Conservation (phyloP, 2,113 vertebrate genomes). For the Oncorhynchus tshawytscha region DNA sequence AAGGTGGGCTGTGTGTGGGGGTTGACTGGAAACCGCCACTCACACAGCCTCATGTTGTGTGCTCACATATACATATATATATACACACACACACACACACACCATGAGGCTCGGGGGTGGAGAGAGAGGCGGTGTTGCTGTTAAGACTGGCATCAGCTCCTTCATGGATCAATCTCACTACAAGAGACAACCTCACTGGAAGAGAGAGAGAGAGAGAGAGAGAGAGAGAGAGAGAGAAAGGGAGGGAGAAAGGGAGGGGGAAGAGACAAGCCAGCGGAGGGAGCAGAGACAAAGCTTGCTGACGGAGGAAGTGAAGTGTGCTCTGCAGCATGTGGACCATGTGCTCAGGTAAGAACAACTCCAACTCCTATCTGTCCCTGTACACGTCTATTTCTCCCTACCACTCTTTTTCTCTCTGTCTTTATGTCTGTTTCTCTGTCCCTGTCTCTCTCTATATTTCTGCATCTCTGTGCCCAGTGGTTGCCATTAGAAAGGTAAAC, state of each 20-base stretch:
- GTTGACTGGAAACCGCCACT: conserved; percentile 52
- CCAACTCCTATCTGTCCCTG: conserved; percentile 3
- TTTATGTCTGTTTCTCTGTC: conserved; percentile 9
- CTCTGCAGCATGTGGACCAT: conserved; percentile 57
- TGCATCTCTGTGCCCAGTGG: background rate
- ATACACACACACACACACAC: conserved; percentile 37
- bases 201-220: conserved; percentile 56
- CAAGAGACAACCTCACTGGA: conserved; percentile 40
- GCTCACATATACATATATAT: no score
- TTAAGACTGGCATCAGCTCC: conserved; percentile 58
- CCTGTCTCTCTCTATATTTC: background rate
- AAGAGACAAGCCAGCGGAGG: conserved; percentile 52
- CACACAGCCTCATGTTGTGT: background rate
- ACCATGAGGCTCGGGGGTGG: conserved; percentile 54
- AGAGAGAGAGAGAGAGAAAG: conserved; percentile 18
- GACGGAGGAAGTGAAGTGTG: conserved; percentile 67
- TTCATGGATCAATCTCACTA: conserved; percentile 63
- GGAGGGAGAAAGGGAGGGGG: conserved; percentile 61
- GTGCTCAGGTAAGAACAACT: conserved; percentile 72
- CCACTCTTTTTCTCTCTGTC: conserved; percentile 3
- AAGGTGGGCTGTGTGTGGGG: conserved; percentile 33
- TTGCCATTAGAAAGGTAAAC: background rate
- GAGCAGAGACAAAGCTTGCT: conserved; percentile 69
- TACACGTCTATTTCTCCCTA: background rate
- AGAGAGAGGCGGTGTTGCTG: conserved; percentile 63